Conservation (phyloP, 2,888 invertebrate species). For the Trissolcus brochymenae region DNA sequence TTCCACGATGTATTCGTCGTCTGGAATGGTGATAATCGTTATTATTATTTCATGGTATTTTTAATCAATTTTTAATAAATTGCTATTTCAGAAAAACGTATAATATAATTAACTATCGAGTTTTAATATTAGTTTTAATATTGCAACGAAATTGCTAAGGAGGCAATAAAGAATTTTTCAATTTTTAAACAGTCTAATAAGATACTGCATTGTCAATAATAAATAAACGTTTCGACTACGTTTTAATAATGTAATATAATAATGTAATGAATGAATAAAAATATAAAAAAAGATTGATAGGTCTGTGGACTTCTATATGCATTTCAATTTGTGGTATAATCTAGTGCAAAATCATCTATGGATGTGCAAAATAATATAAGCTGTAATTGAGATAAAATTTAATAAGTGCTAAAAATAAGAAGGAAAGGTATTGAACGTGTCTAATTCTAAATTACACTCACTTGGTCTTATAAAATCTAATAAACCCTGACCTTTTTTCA, state of each 20-base stretch:
- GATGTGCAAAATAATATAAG: background rate
- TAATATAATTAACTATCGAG: too few species aligned
- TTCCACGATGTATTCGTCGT: slow-evolving; percentile 97
- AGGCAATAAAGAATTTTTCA: too few species aligned
- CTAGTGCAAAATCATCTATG: background rate
- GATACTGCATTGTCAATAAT: too few species aligned
- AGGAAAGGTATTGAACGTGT: background rate
- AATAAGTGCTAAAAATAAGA: background rate
- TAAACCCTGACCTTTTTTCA: slow-evolving; percentile 47
- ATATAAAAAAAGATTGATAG: background rate
- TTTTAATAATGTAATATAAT: too few species aligned
- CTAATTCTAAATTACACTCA: slow-evolving; percentile 34
- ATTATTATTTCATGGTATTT: background rate
- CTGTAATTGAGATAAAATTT: background rate
- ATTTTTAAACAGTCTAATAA: too few species aligned
- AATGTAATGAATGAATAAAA: background rate
- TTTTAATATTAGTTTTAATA: too few species aligned
- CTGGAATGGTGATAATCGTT: slow-evolving; percentile 78
- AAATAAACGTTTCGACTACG: too few species aligned
- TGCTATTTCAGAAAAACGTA: too few species aligned
- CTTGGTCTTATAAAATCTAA: slow-evolving; percentile 53
- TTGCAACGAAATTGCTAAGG: too few species aligned
- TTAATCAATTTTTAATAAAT: background rate
- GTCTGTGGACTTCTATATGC: background rate
- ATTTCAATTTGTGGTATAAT: background rate